A percentile compares a stretch with the other conserved stretches of the same genome.
phyloP scores from a whole-genome alignment of 2,888 invertebrate genomes.

The Parnassius glacialis region DNA sequence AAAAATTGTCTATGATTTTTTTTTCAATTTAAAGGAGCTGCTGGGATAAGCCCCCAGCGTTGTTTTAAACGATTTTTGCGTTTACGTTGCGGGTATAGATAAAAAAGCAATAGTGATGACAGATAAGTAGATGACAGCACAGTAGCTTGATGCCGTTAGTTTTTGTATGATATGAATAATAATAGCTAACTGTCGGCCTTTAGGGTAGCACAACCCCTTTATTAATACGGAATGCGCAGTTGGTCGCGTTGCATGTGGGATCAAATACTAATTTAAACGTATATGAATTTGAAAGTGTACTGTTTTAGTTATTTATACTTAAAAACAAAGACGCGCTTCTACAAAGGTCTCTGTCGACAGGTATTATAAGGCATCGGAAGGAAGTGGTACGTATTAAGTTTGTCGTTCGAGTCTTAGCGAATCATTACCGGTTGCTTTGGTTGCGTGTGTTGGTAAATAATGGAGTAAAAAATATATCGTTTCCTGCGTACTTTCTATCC shows the following conservation, averaged over 20 bases:
- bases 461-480: slow-evolving; percentile 52
- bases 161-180: slow-evolving; percentile 64
- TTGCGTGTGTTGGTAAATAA: slow-evolving; percentile 28
- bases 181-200: slow-evolving; percentile 67
- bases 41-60: slow-evolving; percentile 52
- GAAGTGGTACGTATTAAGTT: slow-evolving; percentile 72
- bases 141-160: slow-evolving; percentile 49
- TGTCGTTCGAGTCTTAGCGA: slow-evolving; percentile 58
- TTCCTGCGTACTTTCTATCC: slow-evolving; percentile 61
- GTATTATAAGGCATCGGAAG: slow-evolving; percentile 76
- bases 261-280: slow-evolving; percentile 43
- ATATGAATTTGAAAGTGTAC: background rate
- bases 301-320: background rate
- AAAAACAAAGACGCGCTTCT: background rate
- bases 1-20: too few species aligned
- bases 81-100: slow-evolving; percentile 32
- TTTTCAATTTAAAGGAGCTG: background rate
- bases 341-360: slow-evolving; percentile 26
- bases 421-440: slow-evolving; percentile 55
- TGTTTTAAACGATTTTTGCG: slow-evolving; percentile 59
- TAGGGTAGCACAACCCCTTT: slow-evolving; percentile 70
- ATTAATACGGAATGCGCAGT: slow-evolving; percentile 70
- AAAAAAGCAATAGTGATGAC: slow-evolving; percentile 50
- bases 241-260: slow-evolving; percentile 65
- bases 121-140: slow-evolving; percentile 59